phyloP scores from a whole-genome alignment of 2,888 invertebrate species.

The Drosophila ezoana region DNA sequence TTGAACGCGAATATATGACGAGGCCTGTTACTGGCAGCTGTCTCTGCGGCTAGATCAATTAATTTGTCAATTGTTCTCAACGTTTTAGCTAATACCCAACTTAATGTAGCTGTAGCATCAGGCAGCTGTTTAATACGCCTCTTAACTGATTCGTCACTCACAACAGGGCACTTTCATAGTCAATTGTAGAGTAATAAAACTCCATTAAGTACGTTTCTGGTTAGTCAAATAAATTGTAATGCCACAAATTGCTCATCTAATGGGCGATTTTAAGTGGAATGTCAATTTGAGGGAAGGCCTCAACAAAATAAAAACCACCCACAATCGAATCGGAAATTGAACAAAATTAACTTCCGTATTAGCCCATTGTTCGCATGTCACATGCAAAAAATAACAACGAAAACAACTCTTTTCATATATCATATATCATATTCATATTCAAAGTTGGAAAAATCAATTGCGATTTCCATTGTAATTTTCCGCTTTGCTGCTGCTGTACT shows the following conservation, averaged over 20 bases:
- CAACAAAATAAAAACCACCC: slow-evolving; percentile 12
- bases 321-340: slow-evolving; percentile 31
- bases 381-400: slow-evolving; percentile 44
- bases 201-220: slow-evolving; percentile 10
- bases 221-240: slow-evolving; percentile 14
- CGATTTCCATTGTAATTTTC: slow-evolving; percentile 55
- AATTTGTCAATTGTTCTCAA: no score
- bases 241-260: slow-evolving; percentile 22
- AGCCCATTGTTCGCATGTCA: slow-evolving; percentile 54
- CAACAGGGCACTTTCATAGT: slow-evolving; percentile 9
- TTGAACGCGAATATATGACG: no score
- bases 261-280: slow-evolving; percentile 15
- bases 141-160: slow-evolving; percentile 2
- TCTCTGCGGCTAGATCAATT: no score
- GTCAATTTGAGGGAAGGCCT: slow-evolving; percentile 17
- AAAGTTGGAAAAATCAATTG: slow-evolving; percentile 49
- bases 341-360: slow-evolving; percentile 46
- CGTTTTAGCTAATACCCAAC: no score
- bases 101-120: no score
- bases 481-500: slow-evolving; percentile 35
- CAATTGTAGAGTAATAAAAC: slow-evolving; percentile 14
- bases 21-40: no score
- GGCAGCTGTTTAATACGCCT: slow-evolving; percentile 16
- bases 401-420: slow-evolving; percentile 36
- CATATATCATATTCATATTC: slow-evolving; percentile 23